These are phyloP conservation scores for Psylliodes chrysocephalus DNA, from an alignment of 2,888 invertebrate genomes.

Conservation along the genomic window DNA sequence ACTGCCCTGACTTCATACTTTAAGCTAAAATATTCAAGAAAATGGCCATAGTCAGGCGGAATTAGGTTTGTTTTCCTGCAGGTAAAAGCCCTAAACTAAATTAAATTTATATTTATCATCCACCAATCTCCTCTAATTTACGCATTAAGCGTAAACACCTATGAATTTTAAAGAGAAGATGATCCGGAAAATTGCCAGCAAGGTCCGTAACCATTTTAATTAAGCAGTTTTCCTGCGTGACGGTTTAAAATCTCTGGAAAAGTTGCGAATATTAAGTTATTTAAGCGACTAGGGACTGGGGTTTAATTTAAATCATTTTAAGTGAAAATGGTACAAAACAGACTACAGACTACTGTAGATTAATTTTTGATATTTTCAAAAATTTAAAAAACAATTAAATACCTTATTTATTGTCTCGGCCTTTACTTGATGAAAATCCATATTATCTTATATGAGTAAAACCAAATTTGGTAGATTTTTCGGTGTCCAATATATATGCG, in stretches of 20 bases:
- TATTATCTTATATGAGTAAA: too few species aligned
- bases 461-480: too few species aligned
- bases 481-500: too few species aligned
- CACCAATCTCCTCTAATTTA: constrained; percentile 40
- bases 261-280: not conserved
- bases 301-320: too few species aligned
- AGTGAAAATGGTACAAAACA: too few species aligned
- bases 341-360: too few species aligned
- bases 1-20: not conserved
- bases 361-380: too few species aligned
- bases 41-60: not conserved
- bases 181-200: constrained; percentile 20
- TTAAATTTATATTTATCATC: constrained; percentile 37
- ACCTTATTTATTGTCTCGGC: too few species aligned
- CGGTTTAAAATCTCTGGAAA: not conserved
- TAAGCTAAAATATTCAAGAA: not conserved
- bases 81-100: constrained; percentile 28
- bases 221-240: constrained; percentile 9
- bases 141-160: constrained; percentile 37
- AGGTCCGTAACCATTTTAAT: constrained; percentile 24
- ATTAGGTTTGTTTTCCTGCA: constrained; percentile 1
- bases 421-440: too few species aligned
- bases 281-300: too few species aligned
- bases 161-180: constrained; percentile 37
- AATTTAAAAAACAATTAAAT: too few species aligned